Evolutionary conservation across 2,888 invertebrate species (phyloP).

Genomic region (Oconnorella tubifera): DNA sequence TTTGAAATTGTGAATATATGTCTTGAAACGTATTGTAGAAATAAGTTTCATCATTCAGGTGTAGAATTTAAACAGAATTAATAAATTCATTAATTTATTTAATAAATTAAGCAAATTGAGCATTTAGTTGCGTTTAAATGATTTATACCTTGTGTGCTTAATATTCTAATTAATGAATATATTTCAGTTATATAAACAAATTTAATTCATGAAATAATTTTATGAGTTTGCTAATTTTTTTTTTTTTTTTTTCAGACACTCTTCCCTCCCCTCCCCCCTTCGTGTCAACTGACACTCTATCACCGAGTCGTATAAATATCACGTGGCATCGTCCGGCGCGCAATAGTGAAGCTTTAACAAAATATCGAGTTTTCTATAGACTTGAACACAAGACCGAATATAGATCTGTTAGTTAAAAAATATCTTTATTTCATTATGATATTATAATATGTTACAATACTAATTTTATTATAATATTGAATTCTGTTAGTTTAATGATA

Average conservation of each 20-base stretch:
- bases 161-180: too few species aligned
- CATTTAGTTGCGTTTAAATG: background rate
- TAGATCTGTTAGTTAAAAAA: background rate
- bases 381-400: background rate
- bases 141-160: too few species aligned
- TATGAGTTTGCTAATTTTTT: too few species aligned
- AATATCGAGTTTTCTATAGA: background rate
- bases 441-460: too few species aligned
- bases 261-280: slow-evolving; percentile 2
- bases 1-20: too few species aligned
- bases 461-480: too few species aligned
- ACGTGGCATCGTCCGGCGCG: background rate
- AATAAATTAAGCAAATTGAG: background rate
- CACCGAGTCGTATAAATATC: background rate
- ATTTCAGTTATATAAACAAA: too few species aligned
- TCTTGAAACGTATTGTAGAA: too few species aligned
- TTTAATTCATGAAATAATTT: too few species aligned
- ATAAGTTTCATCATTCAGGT: too few species aligned
- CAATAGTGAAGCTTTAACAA: too few species aligned
- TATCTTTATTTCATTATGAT: background rate
- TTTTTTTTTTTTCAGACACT: background rate
- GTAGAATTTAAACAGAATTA: too few species aligned
- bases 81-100: background rate
- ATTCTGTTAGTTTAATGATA: background rate
- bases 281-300: background rate